phyloP scores from a whole-genome alignment of 2,888 invertebrate genomes.

The Isoperla grammatica region DNA sequence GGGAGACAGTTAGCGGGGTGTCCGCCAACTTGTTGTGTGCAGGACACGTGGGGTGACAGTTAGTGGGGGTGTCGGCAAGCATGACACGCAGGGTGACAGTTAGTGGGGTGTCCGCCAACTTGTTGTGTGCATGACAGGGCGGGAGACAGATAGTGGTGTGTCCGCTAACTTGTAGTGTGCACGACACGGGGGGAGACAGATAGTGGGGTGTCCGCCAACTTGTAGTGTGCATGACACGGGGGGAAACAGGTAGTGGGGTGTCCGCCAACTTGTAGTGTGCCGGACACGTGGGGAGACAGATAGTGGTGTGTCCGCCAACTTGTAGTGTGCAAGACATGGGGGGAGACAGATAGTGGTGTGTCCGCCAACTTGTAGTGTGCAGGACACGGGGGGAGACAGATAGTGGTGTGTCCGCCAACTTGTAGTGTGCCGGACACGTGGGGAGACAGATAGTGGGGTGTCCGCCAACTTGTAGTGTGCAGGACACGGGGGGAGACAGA shows the following conservation, averaged over 20 bases:
- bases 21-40: neutral
- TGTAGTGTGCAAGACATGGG: neutral
- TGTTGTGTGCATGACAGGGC: neutral
- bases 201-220: neutral
- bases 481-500: too few relatives aligned
- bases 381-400: neutral
- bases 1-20: neutral
- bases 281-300: neutral
- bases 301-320: neutral
- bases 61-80: neutral
- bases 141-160: neutral
- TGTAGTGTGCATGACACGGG: neutral
- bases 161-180: neutral
- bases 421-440: too few relatives aligned
- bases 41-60: neutral
- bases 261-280: neutral
- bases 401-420: neutral
- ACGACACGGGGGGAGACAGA: neutral
- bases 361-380: neutral
- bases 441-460: too few relatives aligned
- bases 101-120: neutral
- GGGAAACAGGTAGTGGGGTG: neutral
- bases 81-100: neutral
- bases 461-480: too few relatives aligned
- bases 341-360: neutral